Evolutionary conservation across 2,113 vertebrate species (phyloP).

Genomic region (Tragelaphus strepsiceros): DNA sequence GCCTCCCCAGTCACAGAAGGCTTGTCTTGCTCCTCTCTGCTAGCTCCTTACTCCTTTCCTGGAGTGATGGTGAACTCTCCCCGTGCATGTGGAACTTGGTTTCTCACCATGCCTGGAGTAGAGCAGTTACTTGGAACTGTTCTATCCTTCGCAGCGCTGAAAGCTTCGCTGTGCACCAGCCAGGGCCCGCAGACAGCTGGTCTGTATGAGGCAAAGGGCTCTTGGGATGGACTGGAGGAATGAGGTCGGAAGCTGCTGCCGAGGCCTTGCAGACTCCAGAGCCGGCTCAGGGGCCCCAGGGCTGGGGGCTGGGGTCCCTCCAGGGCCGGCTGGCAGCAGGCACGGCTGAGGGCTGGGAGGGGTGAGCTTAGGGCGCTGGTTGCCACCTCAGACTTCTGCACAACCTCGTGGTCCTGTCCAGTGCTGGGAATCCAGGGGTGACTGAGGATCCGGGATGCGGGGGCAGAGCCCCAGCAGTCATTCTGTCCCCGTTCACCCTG

Average conservation of each 20-base stretch:
- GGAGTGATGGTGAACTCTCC: neutral
- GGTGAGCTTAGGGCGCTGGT: neutral
- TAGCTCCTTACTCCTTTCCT: neutral
- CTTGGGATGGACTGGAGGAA: neutral
- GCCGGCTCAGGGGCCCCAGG: neutral
- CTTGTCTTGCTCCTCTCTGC: neutral
- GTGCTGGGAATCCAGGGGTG: neutral
- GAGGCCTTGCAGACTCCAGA: neutral
- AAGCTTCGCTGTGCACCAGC: neutral
- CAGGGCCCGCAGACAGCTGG: rapidly evolving
- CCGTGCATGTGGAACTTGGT: neutral
- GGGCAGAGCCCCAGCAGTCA: neutral
- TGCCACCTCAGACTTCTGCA: neutral
- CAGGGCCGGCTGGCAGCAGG: neutral
- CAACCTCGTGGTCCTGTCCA: too few species aligned
- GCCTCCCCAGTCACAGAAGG: neutral
- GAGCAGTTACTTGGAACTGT: neutral
- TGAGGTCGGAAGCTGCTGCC: neutral
- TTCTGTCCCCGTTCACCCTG: neutral
- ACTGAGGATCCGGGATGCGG: neutral
- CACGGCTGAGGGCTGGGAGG: rapidly evolving
- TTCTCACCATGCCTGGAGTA: neutral
- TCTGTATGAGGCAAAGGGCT: neutral
- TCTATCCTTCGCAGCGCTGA: neutral
- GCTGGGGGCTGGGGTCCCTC: neutral